Conservation (phyloP, 2,113 vertebrate genomes). For the Istiophorus platypterus region DNA sequence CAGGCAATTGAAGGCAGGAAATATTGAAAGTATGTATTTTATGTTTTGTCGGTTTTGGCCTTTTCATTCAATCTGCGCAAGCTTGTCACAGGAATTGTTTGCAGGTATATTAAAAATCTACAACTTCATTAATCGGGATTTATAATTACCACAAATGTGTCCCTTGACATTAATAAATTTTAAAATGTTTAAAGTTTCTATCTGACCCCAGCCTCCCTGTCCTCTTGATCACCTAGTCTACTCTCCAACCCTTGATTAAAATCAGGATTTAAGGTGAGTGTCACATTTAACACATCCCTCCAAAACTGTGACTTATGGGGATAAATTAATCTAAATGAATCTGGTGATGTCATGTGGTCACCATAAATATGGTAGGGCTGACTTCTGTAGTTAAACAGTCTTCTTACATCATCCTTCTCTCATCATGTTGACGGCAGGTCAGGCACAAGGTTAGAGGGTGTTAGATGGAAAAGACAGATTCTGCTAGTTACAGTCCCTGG, state of each 20-base stretch:
- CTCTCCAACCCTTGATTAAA: slow-evolving; percentile 74
- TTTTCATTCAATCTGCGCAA: not conserved
- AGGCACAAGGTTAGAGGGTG: slow-evolving; percentile 26
- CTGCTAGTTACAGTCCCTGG: slow-evolving; percentile 5
- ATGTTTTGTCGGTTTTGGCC: not conserved
- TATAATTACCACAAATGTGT: not conserved
- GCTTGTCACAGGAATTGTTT: not conserved
- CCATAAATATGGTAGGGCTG: slow-evolving; percentile 72
- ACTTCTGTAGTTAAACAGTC: slow-evolving; percentile 72
- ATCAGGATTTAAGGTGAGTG: slow-evolving; percentile 69
- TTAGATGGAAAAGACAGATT: slow-evolving; percentile 22
- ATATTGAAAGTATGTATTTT: not conserved
- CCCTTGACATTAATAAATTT: not conserved
- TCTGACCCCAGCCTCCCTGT: not conserved
- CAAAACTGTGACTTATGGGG: slow-evolving; percentile 78
- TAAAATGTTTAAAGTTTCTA: not conserved
- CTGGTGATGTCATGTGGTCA: slow-evolving; percentile 78
- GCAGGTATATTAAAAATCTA: not conserved
- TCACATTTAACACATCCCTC: slow-evolving; percentile 78
- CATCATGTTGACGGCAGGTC: slow-evolving; percentile 52
- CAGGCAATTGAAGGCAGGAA: not conserved
- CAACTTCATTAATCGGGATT: not conserved
- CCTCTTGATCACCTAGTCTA: not conserved
- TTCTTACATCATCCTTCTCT: slow-evolving; percentile 66
- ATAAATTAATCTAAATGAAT: slow-evolving; percentile 77